Conservation (phyloP, 2,888 invertebrate genomes). For the Scaptomyza reducta region DNA sequence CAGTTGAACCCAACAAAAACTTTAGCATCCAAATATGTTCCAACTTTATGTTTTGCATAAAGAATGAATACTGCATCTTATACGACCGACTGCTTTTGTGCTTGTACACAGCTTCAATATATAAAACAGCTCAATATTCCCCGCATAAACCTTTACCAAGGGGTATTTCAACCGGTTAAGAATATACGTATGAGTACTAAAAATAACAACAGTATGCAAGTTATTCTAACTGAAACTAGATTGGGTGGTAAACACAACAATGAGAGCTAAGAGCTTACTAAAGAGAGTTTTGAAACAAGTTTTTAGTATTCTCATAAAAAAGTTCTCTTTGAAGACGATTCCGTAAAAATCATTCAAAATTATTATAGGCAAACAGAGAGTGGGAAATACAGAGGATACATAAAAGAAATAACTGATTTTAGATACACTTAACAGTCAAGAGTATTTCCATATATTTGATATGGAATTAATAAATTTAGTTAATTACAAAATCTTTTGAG, state of each 20-base stretch:
- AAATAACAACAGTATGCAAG: slow-evolving; percentile 37
- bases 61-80: no score
- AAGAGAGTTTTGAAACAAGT: no score
- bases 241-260: slow-evolving; percentile 19
- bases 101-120: no score
- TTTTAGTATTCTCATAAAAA: no score
- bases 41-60: no score
- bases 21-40: no score
- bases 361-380: no score
- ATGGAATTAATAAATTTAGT: slow-evolving; percentile 4
- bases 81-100: no score
- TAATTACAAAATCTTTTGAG: slow-evolving; percentile 5
- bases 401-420: slow-evolving; percentile 3
- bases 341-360: no score
- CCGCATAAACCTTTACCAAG: neutral
- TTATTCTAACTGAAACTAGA: slow-evolving; percentile 18
- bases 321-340: no score
- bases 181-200: slow-evolving; percentile 33
- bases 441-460: neutral
- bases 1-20: no score
- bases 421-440: slow-evolving; percentile 4
- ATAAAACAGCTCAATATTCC: neutral
- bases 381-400: neutral
- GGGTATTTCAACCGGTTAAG: slow-evolving; percentile 60
- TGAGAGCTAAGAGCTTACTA: neutral